Evolutionary conservation across 2,888 invertebrate genomes (phyloP).

Genomic region (Linyphia triangularis): DNA sequence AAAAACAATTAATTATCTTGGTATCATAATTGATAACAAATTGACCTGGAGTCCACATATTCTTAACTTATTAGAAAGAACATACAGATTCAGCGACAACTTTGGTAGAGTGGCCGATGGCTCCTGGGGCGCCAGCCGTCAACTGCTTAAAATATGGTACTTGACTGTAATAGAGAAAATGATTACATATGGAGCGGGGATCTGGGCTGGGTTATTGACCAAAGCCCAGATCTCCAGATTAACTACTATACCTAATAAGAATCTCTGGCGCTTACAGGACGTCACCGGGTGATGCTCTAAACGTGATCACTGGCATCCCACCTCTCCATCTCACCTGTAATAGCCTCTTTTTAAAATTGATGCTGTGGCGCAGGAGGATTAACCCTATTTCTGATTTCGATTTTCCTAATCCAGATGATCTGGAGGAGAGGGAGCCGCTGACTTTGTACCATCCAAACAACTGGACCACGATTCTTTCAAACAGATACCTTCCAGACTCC

Average conservation of each 20-base stretch:
- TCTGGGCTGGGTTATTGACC: not conserved
- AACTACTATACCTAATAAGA: not conserved
- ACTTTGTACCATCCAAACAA: not conserved
- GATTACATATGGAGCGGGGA: not conserved
- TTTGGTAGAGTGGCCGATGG: no score
- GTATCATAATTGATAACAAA: not conserved
- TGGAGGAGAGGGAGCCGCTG: not conserved
- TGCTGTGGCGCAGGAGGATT: not conserved
- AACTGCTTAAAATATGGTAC: not conserved
- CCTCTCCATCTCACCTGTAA: not conserved
- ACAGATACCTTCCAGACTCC: not conserved
- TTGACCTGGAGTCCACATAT: not conserved
- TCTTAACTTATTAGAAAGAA: not conserved
- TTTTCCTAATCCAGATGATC: not conserved
- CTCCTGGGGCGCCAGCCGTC: not conserved
- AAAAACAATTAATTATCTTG: no score
- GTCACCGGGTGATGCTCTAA: not conserved
- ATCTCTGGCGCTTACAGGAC: not conserved
- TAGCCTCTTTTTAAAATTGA: not conserved
- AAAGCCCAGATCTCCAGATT: not conserved
- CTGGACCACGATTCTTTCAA: not conserved
- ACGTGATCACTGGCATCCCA: not conserved
- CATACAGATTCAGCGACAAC: not conserved
- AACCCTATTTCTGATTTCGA: not conserved
- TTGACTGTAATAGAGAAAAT: not conserved